These are phyloP conservation scores for Myotis planiceps DNA, from an alignment of 2,797 vertebrate genomes.

Conservation along the genomic window DNA sequence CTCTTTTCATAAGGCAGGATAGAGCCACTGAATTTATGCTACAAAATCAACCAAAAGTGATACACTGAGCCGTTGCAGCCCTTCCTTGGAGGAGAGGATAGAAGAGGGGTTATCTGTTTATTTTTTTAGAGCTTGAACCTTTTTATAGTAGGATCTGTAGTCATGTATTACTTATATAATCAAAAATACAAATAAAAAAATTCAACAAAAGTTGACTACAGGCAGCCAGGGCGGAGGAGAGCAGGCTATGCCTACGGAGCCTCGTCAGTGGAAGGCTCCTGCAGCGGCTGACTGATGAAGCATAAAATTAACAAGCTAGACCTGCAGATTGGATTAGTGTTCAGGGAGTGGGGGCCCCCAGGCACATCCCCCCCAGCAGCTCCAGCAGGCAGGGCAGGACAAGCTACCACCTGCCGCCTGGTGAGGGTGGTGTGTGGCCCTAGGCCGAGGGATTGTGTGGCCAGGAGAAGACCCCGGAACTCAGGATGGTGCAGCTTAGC, in stretches of 20 bases:
- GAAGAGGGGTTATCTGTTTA: background rate
- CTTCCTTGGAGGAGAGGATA: background rate
- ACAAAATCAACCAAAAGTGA: background rate
- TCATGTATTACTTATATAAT: slow-evolving; percentile 56
- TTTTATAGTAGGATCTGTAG: slow-evolving; percentile 48
- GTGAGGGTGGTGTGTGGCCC: background rate
- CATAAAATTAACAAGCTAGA: slow-evolving; percentile 71
- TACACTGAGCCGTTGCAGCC: background rate
- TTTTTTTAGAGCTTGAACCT: slow-evolving; percentile 18
- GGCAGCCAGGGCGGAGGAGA: background rate
- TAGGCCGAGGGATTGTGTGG: accelerated
- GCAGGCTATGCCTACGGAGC: background rate
- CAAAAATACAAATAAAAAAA: slow-evolving; percentile 63
- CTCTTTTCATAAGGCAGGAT: background rate
- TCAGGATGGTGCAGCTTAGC: background rate
- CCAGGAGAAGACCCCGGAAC: background rate
- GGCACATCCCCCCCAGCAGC: background rate
- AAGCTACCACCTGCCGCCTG: background rate
- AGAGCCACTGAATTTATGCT: background rate
- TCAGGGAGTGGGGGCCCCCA: background rate
- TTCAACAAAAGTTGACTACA: slow-evolving; percentile 17
- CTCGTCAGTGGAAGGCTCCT: background rate
- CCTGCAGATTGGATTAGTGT: slow-evolving; percentile 48
- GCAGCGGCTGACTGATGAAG: slow-evolving; percentile 36
- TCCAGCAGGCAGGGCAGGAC: background rate